Evolutionary conservation across 2,113 vertebrate genomes (phyloP).

Genomic region (Butorides virescens): DNA sequence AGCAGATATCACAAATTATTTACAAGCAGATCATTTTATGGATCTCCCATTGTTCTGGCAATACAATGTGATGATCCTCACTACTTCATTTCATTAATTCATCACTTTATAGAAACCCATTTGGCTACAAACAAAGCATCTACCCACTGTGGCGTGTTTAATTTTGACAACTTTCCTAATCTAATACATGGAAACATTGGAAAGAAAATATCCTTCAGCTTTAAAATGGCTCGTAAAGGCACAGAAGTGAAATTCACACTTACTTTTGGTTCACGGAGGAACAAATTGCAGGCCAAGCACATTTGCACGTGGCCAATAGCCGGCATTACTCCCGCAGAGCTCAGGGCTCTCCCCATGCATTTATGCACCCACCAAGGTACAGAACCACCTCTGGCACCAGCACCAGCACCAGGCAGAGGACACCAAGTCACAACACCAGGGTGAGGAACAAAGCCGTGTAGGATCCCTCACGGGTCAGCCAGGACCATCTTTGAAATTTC

Average conservation of each 20-base stretch:
- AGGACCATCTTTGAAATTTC: neutral
- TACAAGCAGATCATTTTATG: slow-evolving; percentile 49
- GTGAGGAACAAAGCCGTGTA: neutral
- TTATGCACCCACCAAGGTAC: neutral
- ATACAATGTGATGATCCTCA: slow-evolving; percentile 39
- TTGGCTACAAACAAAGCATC: slow-evolving; percentile 30
- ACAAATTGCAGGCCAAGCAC: neutral
- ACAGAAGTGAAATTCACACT: neutral
- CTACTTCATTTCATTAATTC: slow-evolving; percentile 44
- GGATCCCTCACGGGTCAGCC: neutral
- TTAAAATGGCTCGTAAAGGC: neutral
- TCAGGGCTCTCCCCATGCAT: neutral
- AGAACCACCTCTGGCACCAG: neutral
- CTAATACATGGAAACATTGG: neutral
- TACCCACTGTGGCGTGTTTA: slow-evolving; percentile 37
- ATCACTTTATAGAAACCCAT: slow-evolving; percentile 47
- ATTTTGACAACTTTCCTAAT: slow-evolving; percentile 56
- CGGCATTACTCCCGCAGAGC: neutral
- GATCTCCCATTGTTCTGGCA: slow-evolving; percentile 56
- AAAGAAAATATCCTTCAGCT: slow-evolving; percentile 18
- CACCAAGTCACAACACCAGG: neutral
- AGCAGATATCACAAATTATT: slow-evolving; percentile 48
- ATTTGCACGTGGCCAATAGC: neutral
- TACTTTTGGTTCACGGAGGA: neutral
- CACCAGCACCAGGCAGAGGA: neutral